Conservation (phyloP, 2,113 vertebrate species). For the Cyphotilapia sp. region DNA sequence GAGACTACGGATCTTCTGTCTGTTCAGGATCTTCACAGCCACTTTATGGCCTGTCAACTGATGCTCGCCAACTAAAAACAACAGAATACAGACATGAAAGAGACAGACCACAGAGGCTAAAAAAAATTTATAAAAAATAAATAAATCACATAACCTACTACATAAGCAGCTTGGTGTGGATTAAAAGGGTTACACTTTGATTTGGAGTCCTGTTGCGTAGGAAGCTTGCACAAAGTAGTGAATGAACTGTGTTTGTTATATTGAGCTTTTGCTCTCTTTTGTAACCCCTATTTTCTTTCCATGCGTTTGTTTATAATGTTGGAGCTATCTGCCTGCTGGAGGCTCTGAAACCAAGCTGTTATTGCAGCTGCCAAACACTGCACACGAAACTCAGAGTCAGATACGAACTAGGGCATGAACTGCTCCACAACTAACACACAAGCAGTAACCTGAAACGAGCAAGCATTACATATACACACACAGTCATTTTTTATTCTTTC, state of each 20-base stretch:
- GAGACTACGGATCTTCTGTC: constrained; percentile 96
- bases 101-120: background rate
- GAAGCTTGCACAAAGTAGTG: background rate
- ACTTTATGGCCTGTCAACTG: constrained; percentile 97
- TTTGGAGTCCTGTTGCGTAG: background rate
- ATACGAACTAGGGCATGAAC: background rate
- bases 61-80: constrained; percentile 88
- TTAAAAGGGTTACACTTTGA: background rate
- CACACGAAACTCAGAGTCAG: background rate
- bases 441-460: background rate
- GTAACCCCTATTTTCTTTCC: background rate
- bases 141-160: background rate
- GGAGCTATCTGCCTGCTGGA: background rate
- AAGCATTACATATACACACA: background rate
- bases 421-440: background rate
- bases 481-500: background rate
- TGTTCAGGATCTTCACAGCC: constrained; percentile 97
- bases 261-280: background rate
- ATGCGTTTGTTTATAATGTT: background rate
- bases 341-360: background rate
- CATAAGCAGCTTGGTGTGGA: background rate
- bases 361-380: background rate
- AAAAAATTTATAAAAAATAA: background rate
- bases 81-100: constrained; percentile 22
- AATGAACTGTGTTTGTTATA: background rate